These are phyloP conservation scores for Heliangelus exortis DNA, from an alignment of 2,797 vertebrate species.

Conservation along the genomic window DNA sequence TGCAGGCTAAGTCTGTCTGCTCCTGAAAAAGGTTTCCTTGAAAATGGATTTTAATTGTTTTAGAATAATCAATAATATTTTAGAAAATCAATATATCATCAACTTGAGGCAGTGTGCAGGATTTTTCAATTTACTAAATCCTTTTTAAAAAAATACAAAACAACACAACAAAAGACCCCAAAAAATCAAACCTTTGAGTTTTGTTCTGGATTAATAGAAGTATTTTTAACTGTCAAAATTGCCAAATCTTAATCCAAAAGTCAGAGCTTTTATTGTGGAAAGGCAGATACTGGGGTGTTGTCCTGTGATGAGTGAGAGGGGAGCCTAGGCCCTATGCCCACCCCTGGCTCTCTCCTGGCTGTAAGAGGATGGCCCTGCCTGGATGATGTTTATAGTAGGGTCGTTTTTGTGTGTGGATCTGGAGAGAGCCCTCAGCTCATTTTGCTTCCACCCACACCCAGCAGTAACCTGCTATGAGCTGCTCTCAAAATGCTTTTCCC, in stretches of 20 bases:
- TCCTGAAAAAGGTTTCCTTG: background rate
- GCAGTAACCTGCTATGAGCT: background rate
- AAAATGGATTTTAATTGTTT: conserved; percentile 47
- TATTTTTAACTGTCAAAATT: background rate
- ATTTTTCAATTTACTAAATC: background rate
- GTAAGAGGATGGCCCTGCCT: fast-evolving
- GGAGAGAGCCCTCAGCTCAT: background rate
- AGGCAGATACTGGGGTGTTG: background rate
- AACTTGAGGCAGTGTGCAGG: background rate
- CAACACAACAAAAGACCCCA: no score
- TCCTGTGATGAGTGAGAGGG: fast-evolving
- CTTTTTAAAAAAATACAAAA: no score
- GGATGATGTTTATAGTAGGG: background rate
- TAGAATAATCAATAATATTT: conserved; percentile 54
- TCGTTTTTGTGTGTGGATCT: background rate
- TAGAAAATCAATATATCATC: conserved; percentile 42
- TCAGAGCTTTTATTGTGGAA: fast-evolving
- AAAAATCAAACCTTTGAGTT: background rate
- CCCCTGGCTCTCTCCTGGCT: background rate
- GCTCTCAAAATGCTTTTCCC: background rate
- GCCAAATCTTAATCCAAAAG: background rate
- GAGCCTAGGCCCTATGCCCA: background rate
- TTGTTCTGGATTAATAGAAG: background rate
- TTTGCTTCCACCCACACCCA: background rate
- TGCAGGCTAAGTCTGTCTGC: background rate